Conservation (phyloP, 1,140 invertebrate species). For the Berghia stephanieae region DNA sequence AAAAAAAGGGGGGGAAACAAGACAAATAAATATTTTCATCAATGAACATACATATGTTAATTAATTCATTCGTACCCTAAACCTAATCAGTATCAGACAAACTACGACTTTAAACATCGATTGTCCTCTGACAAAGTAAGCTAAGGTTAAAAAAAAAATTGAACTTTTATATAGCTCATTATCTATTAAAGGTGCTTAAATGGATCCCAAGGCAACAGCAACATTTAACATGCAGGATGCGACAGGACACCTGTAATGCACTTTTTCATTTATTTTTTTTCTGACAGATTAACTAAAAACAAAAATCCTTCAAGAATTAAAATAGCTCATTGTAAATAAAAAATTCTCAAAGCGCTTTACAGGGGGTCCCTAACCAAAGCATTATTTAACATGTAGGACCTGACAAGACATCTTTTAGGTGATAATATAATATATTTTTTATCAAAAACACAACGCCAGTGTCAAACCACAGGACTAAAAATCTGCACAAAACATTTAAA, state of each 20-base stretch:
- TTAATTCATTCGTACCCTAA: neutral
- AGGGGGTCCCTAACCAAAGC: neutral
- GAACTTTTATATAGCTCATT: neutral
- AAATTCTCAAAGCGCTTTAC: neutral
- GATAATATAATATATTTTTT: no score
- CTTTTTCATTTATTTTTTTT: no score
- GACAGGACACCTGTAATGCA: no score
- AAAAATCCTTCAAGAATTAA: no score
- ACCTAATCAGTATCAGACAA: neutral
- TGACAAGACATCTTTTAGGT: no score
- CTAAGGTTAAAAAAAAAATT: neutral
- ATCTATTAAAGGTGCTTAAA: neutral
- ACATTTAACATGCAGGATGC: no score
- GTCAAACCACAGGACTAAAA: no score
- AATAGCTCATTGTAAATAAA: slow-evolving; percentile 1
- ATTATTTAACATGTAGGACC: no score
- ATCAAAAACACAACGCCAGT: no score
- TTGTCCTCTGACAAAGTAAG: neutral
- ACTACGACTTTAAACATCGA: neutral
- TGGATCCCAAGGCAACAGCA: neutral
- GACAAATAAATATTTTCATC: neutral
- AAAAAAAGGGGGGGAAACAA: no score
- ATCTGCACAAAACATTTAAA: no score
- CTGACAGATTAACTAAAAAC: no score
- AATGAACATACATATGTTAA: neutral